Base-by-base conservation (phyloP, 2,797 vertebrate species). In the Mastacembelus armatus region DNA sequence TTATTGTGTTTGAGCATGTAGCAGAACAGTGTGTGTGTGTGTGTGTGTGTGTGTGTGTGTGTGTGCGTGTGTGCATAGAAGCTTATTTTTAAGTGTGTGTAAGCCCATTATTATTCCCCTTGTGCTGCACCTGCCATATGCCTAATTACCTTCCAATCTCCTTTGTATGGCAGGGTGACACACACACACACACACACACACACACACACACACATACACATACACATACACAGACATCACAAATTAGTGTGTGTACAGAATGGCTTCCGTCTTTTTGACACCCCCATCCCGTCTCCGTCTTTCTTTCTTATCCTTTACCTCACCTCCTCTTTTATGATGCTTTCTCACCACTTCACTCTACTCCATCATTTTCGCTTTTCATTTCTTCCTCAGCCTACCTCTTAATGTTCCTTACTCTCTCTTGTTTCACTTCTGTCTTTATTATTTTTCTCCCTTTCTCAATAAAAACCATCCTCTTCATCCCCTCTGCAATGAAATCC, bases 61-160 rank as follows among this genome's bases (percentile, higher is more conserved):
- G 44, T 57, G 38, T 35, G 21, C 22, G n/a, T n/a, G n/a, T n/a
- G n/a, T n/a, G n/a, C n/a, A n/a, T 30, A 29, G 18, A 40, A 32
- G 39, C 81, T 64, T 61, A 58, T 71, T 50, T 61, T 42, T 7
- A 36, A 61, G 65, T 59, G 49, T 73, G 50, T 22, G 56, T n/a
- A n/a, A 70, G 58, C 32, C 44, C 49, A 74, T 81, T 86, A 67
- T 67, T 63, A 74, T 80, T 84, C 60, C 38, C 49, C 66, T 60
- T 58, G 45, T 57, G 65, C 43, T 56, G 49, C 76, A 74, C 40
- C 69, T 78, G 79, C 69, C 71, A 60, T 60, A 72, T 59, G 76
- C 51, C 67, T 78, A 68, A 80, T 80, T 83, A 83, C 64, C 59
- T 67, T 68, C 56, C 71, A 43, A 55, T 75, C 69, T 74, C 56